phyloP scores from a whole-genome alignment of 2,797 vertebrate species.

The Onychomys arenicola region DNA sequence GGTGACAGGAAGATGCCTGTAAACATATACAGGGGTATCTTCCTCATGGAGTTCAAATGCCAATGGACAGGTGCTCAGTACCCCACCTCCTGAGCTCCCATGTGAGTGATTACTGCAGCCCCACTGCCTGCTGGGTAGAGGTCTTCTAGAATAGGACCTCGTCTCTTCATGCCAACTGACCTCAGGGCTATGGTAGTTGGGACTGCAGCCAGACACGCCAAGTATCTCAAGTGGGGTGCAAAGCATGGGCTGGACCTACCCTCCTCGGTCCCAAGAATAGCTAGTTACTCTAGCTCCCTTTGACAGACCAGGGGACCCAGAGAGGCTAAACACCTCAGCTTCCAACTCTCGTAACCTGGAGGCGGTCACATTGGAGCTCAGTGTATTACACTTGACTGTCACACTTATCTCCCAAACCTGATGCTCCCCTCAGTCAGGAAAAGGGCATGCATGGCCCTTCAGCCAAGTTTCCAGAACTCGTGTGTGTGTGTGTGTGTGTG shows the following conservation, averaged over 20 bases:
- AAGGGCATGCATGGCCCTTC: accelerated
- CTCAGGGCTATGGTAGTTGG: neutral
- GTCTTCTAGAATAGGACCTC: neutral
- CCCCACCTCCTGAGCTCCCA: no score
- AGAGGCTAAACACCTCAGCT: neutral
- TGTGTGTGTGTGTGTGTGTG: neutral
- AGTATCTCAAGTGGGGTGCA: neutral
- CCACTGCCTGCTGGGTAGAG: neutral
- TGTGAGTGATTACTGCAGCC: neutral
- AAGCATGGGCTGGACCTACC: neutral
- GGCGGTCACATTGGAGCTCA: neutral
- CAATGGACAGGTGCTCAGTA: neutral
- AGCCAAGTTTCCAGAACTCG: neutral
- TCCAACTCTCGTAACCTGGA: neutral
- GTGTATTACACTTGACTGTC: neutral
- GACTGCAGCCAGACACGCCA: neutral
- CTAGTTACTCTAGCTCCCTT: neutral
- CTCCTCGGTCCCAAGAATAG: neutral
- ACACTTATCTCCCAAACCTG: neutral
- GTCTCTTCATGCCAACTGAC: neutral
- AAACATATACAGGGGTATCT: neutral
- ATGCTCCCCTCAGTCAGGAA: neutral
- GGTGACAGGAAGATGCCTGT: neutral
- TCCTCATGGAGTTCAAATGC: neutral
- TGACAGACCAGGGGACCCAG: neutral